Evolutionary conservation across 2,888 invertebrate species (phyloP).

Genomic region (Parnassius orleans): DNA sequence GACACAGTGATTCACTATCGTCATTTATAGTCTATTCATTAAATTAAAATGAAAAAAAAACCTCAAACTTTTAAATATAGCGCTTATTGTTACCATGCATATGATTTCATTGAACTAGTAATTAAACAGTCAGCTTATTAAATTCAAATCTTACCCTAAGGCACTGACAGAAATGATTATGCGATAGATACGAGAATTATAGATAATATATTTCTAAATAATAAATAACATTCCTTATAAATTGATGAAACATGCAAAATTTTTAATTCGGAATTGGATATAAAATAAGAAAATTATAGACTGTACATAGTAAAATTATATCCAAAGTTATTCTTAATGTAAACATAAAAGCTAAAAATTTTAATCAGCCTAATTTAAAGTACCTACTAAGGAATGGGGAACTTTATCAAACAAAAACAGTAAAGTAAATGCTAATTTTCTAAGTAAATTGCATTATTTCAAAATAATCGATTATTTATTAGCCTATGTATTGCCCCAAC

Average conservation of each 20-base stretch:
- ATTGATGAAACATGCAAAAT: slow-evolving; percentile 53
- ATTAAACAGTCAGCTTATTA: slow-evolving; percentile 57
- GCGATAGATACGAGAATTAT: slow-evolving; percentile 62
- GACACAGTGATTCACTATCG: slow-evolving; percentile 59
- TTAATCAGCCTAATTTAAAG: background rate
- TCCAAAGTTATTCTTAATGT: slow-evolving; percentile 8
- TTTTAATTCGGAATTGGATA: slow-evolving; percentile 57
- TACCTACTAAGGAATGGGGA: background rate
- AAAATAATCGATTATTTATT: background rate
- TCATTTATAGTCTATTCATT: slow-evolving; percentile 35
- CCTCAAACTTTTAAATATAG: slow-evolving; percentile 31
- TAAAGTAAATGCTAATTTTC: slow-evolving; percentile 9
- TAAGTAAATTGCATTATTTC: background rate
- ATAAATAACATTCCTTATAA: slow-evolving; percentile 74
- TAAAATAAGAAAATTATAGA: slow-evolving; percentile 29
- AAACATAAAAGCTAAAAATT: background rate
- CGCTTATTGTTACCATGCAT: slow-evolving; percentile 47
- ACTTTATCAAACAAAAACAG: slow-evolving; percentile 7
- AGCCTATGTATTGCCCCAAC: background rate
- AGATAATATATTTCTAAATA: slow-evolving; percentile 67
- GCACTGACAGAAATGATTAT: slow-evolving; percentile 75
- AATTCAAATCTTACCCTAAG: slow-evolving; percentile 71
- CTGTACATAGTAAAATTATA: slow-evolving; percentile 3
- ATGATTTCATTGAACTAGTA: slow-evolving; percentile 51
- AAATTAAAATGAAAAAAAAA: slow-evolving; percentile 36